A percentile compares a stretch with the other conserved stretches of the same genome.
These are phyloP conservation scores for Euglossa dilemma DNA, from an alignment of 1,140 invertebrate genomes.

Conservation along the genomic window DNA sequence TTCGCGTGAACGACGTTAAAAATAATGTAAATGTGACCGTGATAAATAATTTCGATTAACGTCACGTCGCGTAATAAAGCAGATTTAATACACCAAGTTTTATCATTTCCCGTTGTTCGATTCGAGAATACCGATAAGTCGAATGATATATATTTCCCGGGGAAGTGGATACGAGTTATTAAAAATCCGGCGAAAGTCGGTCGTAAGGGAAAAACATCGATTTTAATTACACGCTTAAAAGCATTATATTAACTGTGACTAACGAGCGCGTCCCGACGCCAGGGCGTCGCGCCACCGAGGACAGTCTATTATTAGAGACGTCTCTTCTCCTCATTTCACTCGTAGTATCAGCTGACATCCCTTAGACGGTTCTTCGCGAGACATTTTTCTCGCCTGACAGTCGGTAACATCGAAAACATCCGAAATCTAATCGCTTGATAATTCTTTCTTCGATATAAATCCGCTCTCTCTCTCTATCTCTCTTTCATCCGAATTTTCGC, in stretches of 20 bases:
- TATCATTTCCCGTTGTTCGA: not conserved
- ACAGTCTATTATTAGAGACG: constrained; percentile 63
- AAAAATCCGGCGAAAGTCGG: not conserved
- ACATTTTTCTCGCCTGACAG: not conserved
- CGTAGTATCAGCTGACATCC: constrained; percentile 61
- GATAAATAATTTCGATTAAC: not conserved
- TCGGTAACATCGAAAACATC: not conserved
- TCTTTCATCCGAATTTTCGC: not conserved
- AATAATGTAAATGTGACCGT: not conserved
- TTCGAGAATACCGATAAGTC: not conserved
- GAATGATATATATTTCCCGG: not conserved
- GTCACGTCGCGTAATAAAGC: not conserved
- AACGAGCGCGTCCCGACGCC: constrained; percentile 48
- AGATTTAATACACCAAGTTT: not conserved
- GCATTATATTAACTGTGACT: constrained; percentile 33
- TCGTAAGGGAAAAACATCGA: not conserved
- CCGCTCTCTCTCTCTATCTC: no score
- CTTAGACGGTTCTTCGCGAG: not conserved
- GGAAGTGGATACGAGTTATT: not conserved
- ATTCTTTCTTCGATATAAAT: not conserved
- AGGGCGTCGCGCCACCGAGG: constrained; percentile 55
- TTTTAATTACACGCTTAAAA: constrained; percentile 40
- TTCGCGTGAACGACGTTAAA: not conserved
- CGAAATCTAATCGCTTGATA: not conserved
- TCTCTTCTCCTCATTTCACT: constrained; percentile 62